Evolutionary conservation across 1,140 invertebrate genomes (phyloP), one percentile per base, ranked within the genome.

Genomic region (Hirudo medicinalis): DNA sequence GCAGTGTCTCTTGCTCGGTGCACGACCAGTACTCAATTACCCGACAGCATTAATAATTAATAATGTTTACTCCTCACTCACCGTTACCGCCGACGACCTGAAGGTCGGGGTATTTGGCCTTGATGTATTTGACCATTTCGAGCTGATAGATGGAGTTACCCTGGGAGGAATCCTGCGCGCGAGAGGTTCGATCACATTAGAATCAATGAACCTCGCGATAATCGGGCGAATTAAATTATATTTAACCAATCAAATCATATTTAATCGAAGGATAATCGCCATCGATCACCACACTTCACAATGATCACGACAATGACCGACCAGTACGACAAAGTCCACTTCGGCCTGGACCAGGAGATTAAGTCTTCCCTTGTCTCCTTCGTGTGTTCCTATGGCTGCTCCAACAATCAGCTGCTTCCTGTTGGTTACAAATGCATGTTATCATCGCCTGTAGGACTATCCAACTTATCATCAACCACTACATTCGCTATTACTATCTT

Each of bases 71-170:
- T 15, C 27, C 4, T 22, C 19, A 22, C 40, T 20, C n/a, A 70
- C 69, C 69, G 87, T 99, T 99, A 70, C 96, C 96, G 71, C 91
- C 96, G 77, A 99, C 90, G 0, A 99, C 88, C 85, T 99, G 91
- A 17, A 98, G 83, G 27, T 89, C 85, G 20, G 92, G 91, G 83
- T 92, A 96, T 22, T 87, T 89, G 53, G 85, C 83, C 83, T 98
- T 99, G 9, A 99, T 94, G 77, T 85, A 90, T 78, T 90, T 89
- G 25, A 99, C 90, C 90, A 99, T 92, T 71, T 96, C 88, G 73
- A 98, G 89, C 82, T 99, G 96, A 81, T 90, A 99, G 27, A 87
- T 87, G 0, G 94, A 97, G 79, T 98, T 97, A 67, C 96, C 96
- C 84, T 99, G 96, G 27, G 95, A 97, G 0, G 95, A 99, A 83